phyloP scores from a whole-genome alignment of 2,113 vertebrate genomes.

The Tragelaphus scriptus region DNA sequence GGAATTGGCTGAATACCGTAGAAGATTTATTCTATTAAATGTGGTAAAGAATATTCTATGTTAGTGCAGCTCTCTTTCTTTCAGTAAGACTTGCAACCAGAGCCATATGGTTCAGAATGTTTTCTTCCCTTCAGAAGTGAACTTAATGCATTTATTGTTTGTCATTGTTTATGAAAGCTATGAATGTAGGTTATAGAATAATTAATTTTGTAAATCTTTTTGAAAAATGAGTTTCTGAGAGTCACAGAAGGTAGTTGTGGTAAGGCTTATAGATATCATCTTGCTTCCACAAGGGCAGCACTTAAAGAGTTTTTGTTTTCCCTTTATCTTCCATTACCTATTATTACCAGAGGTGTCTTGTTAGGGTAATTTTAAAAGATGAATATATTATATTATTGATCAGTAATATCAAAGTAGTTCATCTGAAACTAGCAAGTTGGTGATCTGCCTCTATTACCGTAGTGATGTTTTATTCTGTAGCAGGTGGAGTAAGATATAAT shows the following conservation, averaged over 20 bases:
- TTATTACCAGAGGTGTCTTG: neutral
- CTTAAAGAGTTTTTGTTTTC: neutral
- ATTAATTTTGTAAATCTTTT: neutral
- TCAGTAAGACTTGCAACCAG: neutral
- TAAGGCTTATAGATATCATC: neutral
- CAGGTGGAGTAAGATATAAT: neutral
- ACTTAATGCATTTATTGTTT: neutral
- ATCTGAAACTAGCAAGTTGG: conserved; percentile 18
- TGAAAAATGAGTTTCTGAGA: conserved; percentile 30
- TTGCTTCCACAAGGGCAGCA: neutral
- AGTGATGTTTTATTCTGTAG: neutral
- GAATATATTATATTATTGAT: neutral
- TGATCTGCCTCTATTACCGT: neutral
- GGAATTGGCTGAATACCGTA: neutral
- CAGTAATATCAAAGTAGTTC: neutral
- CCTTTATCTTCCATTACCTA: neutral
- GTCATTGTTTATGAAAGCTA: neutral
- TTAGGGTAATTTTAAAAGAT: neutral
- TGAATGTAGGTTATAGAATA: neutral
- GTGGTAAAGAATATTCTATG: neutral
- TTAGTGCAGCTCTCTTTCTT: neutral
- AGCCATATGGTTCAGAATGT: neutral
- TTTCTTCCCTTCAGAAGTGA: neutral
- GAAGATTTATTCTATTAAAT: neutral
- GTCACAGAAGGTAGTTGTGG: neutral